Evolutionary conservation across 2,888 invertebrate genomes (phyloP), one percentile per base, ranked within the genome.

Genomic region (Corbicula japonica): DNA sequence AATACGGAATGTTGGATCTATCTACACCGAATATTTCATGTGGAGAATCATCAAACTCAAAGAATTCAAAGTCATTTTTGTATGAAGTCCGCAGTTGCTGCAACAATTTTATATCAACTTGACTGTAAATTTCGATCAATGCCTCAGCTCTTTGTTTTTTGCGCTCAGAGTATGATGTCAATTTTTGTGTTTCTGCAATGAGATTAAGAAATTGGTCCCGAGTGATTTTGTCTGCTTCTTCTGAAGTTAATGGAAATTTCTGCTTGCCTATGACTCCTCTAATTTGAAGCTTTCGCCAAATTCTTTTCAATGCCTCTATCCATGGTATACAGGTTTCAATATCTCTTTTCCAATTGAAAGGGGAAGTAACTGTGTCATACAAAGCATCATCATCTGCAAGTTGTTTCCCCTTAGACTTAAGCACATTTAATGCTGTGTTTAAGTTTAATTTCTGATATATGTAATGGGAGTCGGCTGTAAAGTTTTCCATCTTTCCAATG

Each of bases 401-500:
- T 32, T 38, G 52, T 6, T 48, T 69, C 2, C 69, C 70, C 44
- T 80, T 2, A 1, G 35, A 32, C 41, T 46, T 26, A 8, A 80
- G 28, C 2, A 52, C 41, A 0, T 52, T 54, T 2, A 75, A 18
- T n/a, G 80, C 72, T 35, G 72, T 44, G n/a, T 75, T 78, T 30
- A 80, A 58, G 5, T 65, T 65, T 12, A 76, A 34, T 35, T 66
- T 69, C 4, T 41, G 21, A 32, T 56, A 76, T 6, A 83, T 48
- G 32, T 69, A 69, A 4, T 69, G 15, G 0, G 83, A 75, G 61
- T 89, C 89, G 0, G 79, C 66, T 21, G 48, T 30, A 35, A 88
- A 76, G 4, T 80, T 76, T 62, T 89, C 89, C 69, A 89, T 73
- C 56, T 87, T 86, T 2, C 87, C 89, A 2, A 88, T 71, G 50